These are phyloP conservation scores for Drosophila kanapiae DNA, from an alignment of 1,140 invertebrate species.

Conservation along the genomic window DNA sequence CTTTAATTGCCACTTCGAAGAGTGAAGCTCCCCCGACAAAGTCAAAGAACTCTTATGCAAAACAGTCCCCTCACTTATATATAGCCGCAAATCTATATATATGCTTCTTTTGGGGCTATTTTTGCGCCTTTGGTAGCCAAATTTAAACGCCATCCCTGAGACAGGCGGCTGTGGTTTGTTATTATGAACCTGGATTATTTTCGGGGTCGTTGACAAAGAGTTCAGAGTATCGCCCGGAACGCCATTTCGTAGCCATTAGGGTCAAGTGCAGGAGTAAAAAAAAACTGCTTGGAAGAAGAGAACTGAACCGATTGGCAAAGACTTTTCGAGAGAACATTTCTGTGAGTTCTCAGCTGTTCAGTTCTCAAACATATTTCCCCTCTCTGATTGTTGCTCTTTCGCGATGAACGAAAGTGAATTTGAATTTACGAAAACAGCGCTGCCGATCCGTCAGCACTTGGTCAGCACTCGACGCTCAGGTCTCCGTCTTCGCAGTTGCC, in stretches of 20 bases:
- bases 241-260: slow-evolving; percentile 41
- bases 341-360: background rate
- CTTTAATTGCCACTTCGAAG: background rate
- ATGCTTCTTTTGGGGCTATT: slow-evolving; percentile 36
- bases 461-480: slow-evolving; percentile 17
- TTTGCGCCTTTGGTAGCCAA: slow-evolving; percentile 39
- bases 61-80: slow-evolving; percentile 25
- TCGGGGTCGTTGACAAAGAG: slow-evolving; percentile 55
- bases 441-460: slow-evolving; percentile 62
- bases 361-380: slow-evolving; percentile 18
- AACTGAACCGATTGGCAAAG: slow-evolving; percentile 22
- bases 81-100: slow-evolving; percentile 38
- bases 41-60: slow-evolving; percentile 53
- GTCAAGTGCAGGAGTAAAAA: slow-evolving; percentile 62
- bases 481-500: slow-evolving; percentile 54
- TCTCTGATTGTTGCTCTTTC: slow-evolving; percentile 8
- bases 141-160: slow-evolving; percentile 47
- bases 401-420: slow-evolving; percentile 55
- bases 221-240: slow-evolving; percentile 42
- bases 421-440: slow-evolving; percentile 41
- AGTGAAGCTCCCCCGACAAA: slow-evolving; percentile 18
- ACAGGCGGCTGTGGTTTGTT: slow-evolving; percentile 4
- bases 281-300: slow-evolving; percentile 18
- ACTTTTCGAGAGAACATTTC: background rate
- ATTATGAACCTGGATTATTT: slow-evolving; percentile 22